Percentiles rank a stretch among this genome's conserved stretches.
phyloP scores from a whole-genome alignment of 1,140 invertebrate species.

The Drosophila nasuta region DNA sequence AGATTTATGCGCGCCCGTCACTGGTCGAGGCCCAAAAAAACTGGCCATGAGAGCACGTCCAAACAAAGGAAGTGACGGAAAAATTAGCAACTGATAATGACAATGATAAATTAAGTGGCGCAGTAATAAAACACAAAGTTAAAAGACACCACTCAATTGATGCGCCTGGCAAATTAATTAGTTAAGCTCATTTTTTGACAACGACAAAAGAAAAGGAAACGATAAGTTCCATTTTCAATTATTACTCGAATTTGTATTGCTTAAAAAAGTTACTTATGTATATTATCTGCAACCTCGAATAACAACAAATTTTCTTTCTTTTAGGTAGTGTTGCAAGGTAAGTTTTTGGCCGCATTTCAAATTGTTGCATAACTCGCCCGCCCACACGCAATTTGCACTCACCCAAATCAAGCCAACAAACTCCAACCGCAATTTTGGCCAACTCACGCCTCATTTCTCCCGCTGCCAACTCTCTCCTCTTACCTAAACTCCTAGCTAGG shows the following conservation, averaged over 20 bases:
- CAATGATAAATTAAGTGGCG: slow-evolving; percentile 63
- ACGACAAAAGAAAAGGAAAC: neutral
- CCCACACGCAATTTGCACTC: slow-evolving; percentile 4
- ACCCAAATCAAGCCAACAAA: slow-evolving; percentile 16
- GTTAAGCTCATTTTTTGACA: slow-evolving; percentile 15
- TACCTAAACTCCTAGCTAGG: slow-evolving; percentile 2
- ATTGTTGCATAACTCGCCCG: slow-evolving; percentile 10
- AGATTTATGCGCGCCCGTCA: slow-evolving; percentile 43
- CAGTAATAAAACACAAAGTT: slow-evolving; percentile 20
- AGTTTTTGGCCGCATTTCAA: slow-evolving; percentile 31
- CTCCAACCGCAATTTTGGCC: slow-evolving; percentile 49
- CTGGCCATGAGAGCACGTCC: slow-evolving; percentile 1
- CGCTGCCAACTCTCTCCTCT: neutral
- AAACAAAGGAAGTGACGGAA: slow-evolving; percentile 36
- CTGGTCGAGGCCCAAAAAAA: slow-evolving; percentile 5
- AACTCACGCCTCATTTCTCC: slow-evolving; percentile 38
- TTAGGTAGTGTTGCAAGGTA: slow-evolving; percentile 11
- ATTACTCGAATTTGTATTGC: neutral
- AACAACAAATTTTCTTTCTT: neutral
- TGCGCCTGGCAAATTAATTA: slow-evolving; percentile 27
- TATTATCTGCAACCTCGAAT: too few species aligned
- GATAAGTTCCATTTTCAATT: neutral
- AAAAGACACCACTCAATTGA: slow-evolving; percentile 17
- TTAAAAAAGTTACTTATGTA: too few species aligned
- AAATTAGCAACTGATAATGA: slow-evolving; percentile 62